Percentiles rank a stretch among this genome's conserved stretches.
These are phyloP conservation scores for Centropristis striata DNA, from an alignment of 2,113 vertebrate genomes.

Conservation along the genomic window DNA sequence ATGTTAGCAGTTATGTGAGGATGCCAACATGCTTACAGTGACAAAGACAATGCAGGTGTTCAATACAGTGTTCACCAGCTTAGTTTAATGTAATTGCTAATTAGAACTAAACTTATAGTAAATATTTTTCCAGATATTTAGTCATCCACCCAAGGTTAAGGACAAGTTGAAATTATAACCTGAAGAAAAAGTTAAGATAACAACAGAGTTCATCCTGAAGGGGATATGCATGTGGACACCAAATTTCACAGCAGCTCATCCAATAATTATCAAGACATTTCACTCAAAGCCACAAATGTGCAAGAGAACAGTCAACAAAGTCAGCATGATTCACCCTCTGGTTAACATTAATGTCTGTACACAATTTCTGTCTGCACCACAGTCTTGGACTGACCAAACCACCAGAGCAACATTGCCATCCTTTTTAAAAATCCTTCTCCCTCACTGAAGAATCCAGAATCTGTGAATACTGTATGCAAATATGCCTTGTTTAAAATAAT, in stretches of 20 bases:
- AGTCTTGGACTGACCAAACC: background rate
- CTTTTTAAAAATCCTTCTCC: background rate
- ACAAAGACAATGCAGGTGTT: background rate
- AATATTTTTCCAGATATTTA: background rate
- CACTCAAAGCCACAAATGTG: background rate
- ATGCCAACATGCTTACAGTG: no score
- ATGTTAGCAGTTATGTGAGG: background rate
- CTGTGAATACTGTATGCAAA: background rate
- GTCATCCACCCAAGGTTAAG: background rate
- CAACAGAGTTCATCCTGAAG: background rate
- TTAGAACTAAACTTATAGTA: background rate
- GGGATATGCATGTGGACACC: background rate
- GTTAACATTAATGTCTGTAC: background rate
- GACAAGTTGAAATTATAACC: background rate
- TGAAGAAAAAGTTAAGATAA: background rate
- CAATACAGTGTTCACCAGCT: background rate
- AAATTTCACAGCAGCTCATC: background rate
- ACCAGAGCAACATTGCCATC: background rate
- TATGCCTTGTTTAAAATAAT: background rate
- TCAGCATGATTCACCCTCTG: background rate
- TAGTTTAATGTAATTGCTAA: background rate
- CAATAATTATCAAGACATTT: background rate
- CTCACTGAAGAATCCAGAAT: background rate
- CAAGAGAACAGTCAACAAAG: background rate
- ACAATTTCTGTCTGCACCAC: background rate